Conservation (phyloP, 2,797 vertebrate species). For the Hippocampus kuda region DNA sequence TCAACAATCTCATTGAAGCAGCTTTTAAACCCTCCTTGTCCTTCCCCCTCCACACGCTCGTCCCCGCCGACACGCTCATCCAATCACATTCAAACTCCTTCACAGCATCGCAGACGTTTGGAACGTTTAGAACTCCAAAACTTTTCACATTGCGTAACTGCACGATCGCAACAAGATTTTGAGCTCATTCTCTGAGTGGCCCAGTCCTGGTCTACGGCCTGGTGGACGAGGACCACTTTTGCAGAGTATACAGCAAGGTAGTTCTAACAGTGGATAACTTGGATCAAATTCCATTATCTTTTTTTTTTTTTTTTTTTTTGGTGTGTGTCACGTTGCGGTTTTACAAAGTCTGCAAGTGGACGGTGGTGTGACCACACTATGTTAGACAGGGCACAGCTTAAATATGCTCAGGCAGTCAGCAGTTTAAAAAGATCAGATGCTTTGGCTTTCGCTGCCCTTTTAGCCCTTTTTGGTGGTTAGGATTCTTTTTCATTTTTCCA, state of each 20-base stretch:
- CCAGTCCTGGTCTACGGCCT: background rate
- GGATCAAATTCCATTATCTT: constrained; percentile 25
- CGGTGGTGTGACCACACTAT: constrained; percentile 34
- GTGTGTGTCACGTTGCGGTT: constrained; percentile 37
- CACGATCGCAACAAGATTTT: background rate
- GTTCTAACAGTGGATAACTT: constrained; percentile 19
- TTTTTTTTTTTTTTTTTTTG: constrained; percentile 22
- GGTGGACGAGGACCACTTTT: background rate
- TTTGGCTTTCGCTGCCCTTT: constrained; percentile 47
- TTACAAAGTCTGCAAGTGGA: constrained; percentile 34
- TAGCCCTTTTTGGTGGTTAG: constrained; percentile 51
- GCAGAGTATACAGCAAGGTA: constrained; percentile 14
- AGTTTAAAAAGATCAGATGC: constrained; percentile 47
- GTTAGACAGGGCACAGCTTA: constrained; percentile 25
- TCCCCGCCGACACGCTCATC: no score
- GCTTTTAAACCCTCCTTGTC: no score
- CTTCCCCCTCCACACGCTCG: no score
- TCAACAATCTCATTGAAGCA: no score
- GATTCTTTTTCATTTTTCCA: constrained; percentile 41
- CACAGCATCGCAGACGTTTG: no score
- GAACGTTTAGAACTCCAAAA: no score
- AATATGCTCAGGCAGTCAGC: constrained; percentile 43
- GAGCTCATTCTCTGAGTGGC: background rate
- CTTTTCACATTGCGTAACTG: no score
- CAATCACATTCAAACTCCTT: background rate